These are phyloP conservation scores for Habroteleia sp. DNA, from an alignment of 2,888 invertebrate genomes.

Conservation along the genomic window DNA sequence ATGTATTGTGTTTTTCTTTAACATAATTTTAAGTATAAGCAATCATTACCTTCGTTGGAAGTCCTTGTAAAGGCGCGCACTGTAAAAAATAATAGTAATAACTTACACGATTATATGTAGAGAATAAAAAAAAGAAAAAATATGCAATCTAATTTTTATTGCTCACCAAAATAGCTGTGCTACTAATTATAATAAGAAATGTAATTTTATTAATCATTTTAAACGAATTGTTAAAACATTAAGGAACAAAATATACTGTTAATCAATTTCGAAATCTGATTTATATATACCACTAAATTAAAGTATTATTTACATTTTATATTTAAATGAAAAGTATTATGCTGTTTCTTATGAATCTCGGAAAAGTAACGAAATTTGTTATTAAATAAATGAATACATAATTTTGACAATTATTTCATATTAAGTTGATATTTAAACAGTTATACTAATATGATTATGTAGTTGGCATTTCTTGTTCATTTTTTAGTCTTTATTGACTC, in stretches of 20 bases:
- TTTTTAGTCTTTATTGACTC: slow-evolving; percentile 17
- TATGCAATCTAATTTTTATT: not conserved
- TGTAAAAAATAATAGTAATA: not conserved
- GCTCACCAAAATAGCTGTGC: slow-evolving; percentile 24
- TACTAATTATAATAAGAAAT: slow-evolving; percentile 19
- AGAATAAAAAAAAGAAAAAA: not conserved
- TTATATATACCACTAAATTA: slow-evolving; percentile 29
- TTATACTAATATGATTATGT: slow-evolving; percentile 26
- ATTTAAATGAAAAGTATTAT: slow-evolving; percentile 10
- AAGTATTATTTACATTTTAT: slow-evolving; percentile 17
- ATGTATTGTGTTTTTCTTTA: too few species aligned
- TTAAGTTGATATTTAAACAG: slow-evolving; percentile 32
- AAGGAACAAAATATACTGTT: slow-evolving; percentile 1
- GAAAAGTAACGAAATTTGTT: slow-evolving; percentile 21
- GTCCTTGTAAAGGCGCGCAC: not conserved
- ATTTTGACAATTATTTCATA: slow-evolving; percentile 2
- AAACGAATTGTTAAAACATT: not conserved
- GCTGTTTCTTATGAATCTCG: slow-evolving; percentile 30
- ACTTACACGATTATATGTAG: not conserved
- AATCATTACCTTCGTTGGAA: not conserved
- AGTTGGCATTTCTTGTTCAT: slow-evolving; percentile 3
- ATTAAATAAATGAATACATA: slow-evolving; percentile 24
- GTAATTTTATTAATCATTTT: slow-evolving; percentile 29
- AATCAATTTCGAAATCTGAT: not conserved
- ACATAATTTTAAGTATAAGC: too few species aligned